Conservation (phyloP, 2,888 invertebrate genomes). For the Drosophila rubida region DNA sequence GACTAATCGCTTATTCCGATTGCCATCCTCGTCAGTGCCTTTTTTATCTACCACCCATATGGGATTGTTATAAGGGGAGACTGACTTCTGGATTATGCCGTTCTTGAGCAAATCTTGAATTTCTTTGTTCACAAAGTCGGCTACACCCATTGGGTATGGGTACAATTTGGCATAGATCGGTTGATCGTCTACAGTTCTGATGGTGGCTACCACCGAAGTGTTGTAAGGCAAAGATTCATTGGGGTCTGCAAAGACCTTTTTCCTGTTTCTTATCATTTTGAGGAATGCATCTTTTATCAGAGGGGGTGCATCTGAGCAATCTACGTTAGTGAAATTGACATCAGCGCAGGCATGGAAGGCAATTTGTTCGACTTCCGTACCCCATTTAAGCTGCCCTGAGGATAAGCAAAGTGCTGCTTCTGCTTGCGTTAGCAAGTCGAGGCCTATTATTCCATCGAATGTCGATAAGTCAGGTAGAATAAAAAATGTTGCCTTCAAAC, state of each 20-base stretch:
- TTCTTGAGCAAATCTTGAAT: background rate
- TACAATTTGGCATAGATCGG: background rate
- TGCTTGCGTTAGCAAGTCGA: background rate
- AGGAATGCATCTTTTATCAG: background rate
- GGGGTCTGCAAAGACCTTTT: slow-evolving; percentile 1
- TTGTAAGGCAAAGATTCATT: slow-evolving; percentile 9
- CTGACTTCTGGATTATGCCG: background rate
- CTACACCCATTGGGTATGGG: background rate
- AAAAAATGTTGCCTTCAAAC: background rate
- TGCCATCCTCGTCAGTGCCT: background rate
- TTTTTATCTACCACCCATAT: background rate
- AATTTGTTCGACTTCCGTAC: background rate
- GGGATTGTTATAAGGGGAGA: slow-evolving; percentile 1
- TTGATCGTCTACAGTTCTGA: background rate
- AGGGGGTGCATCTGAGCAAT: background rate
- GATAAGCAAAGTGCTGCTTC: background rate
- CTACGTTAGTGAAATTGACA: slow-evolving; percentile 2
- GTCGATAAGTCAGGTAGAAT: background rate
- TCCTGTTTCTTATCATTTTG: background rate
- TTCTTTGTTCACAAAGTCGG: background rate
- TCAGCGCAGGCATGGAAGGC: background rate
- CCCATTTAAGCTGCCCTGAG: background rate
- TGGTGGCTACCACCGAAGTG: background rate
- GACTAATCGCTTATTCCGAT: background rate
- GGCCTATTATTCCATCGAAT: background rate